Evolutionary conservation across 1,140 invertebrate genomes (phyloP), one percentile per base, ranked within the genome.

Genomic region (Zaprionus capensis): DNA sequence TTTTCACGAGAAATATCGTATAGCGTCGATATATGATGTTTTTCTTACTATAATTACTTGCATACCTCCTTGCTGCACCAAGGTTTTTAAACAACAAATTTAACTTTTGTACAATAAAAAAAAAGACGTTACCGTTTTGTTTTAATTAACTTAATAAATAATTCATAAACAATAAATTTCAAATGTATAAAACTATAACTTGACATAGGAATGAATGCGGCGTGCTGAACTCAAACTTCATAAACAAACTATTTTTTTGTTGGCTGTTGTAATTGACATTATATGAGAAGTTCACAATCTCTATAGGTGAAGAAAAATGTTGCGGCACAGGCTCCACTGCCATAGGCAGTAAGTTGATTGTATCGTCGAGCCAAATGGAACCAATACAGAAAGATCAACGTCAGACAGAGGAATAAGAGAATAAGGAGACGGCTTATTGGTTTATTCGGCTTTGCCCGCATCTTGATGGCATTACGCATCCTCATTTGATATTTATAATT

Each of bases 261-360:
- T n/a, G 5, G 38, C 6, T 44, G n/a, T 15, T 7, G 6, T 7
- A 24, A 24, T 24, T 24, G 24, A 44, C 53, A 28, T 41, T 75
- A 75, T 2, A 56, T 22, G 0, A 11, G 24, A n/a, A 86, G 66
- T 14, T 84, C 75, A 15, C 84, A 88, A n/a, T 84, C 71, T 6
- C 20, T 57, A 36, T 36, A 41, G 26, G 22, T 66, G 6, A 71
- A 90, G 6, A 84, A 79, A 2, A 84, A 74, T 1, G 66, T 71
- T 6, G 67, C 62, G 20, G 51, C 76, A 26, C 84, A 88, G 22
- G 71, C 74, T 3, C 59, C 51, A 24, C 22, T 79, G 15, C 84
- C 84, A 15, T 76, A 72, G n/a, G 59, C 34, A 5, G 53, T 55
- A 0, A 36, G 28, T 7, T 51, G 62, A 46, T 88, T 90, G 6